Base-by-base conservation (phyloP, 2,888 invertebrate genomes). In the Cheilosia pagana region DNA sequence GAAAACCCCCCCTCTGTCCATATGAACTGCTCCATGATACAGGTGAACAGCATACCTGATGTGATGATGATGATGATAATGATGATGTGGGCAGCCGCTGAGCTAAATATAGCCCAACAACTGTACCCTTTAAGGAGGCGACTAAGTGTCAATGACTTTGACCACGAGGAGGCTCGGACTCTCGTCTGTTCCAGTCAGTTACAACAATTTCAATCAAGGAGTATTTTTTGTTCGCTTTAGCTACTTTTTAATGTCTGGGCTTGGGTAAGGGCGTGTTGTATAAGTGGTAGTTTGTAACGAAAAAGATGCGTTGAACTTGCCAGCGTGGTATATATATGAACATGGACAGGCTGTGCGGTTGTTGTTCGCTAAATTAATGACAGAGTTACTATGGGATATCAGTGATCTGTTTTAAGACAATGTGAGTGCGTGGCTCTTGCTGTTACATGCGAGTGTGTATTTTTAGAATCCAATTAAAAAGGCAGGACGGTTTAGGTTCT, bases 101-200 rank as follows among this genome's bases (percentile, higher is more conserved):
- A 57, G 59, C 65, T 77, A 83, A 78, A 83, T 78, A 83, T 83
- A 83, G 28, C 78, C 50, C 68, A 50, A 68, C 78, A 78, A 74
- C 78, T 31, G 62, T 59, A 57, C 62, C 55, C 74, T 75, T 63
- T 43, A 81, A 81, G 68, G 68, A 75, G 75, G 68, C 78, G 65
- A 78, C 35, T 21, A 25, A 39, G 39, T 67, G 82, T 78, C 82
- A 83, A 78, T 78, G 82, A 78, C 82, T 68, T 57, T 68, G 31
- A 16, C 63, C 35, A 63, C n/a, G 67, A 72, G 67, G 74, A 62
- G 78, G 78, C 78, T 83, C 75, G 82, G 57, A 68, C 45, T 62
- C 53, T 72, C 10, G 28, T 41, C 48, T 52, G 19, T 60, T 68
- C 60, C 53, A 59, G 67, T 68, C 77, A 62, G 62, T 74, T 68